phyloP scores from a whole-genome alignment of 2,113 vertebrate genomes.

The Rhineura floridana region DNA sequence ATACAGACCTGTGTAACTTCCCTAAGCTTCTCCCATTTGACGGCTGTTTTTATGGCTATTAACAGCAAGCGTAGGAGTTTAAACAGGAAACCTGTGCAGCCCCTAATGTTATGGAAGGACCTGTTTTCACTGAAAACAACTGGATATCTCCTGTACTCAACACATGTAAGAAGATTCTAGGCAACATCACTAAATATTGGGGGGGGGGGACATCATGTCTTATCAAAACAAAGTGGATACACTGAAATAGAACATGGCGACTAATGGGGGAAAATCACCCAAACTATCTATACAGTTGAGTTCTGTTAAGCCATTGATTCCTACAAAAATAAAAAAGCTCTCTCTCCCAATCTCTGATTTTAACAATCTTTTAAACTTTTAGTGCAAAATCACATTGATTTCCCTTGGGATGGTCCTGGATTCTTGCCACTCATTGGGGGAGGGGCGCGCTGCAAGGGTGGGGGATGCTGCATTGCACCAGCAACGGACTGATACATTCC shows the following conservation, averaged over 20 bases:
- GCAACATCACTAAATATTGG: constrained; percentile 73
- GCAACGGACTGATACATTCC: constrained; percentile 91
- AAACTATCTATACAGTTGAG: constrained; percentile 82
- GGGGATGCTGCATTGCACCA: constrained; percentile 80
- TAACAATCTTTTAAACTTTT: constrained; percentile 79
- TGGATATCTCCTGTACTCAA: constrained; percentile 83
- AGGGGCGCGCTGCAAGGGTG: constrained; percentile 84
- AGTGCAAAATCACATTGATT: constrained; percentile 89
- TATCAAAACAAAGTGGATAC: constrained; percentile 74
- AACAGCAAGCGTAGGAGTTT: constrained; percentile 77
- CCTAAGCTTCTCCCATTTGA: constrained; percentile 64
- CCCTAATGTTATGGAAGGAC: constrained; percentile 76
- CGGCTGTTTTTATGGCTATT: constrained; percentile 65
- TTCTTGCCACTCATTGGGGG: constrained; percentile 88
- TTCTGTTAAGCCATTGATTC: constrained; percentile 85
- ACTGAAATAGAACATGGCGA: constrained; percentile 74
- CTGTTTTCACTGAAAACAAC: constrained; percentile 87
- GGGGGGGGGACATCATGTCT: constrained; percentile 66
- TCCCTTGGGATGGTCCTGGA: constrained; percentile 93
- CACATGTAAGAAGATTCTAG: constrained; percentile 81
- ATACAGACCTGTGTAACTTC: constrained; percentile 74
- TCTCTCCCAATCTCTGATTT: constrained; percentile 72
- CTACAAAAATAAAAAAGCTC: constrained; percentile 83
- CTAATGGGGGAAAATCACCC: constrained; percentile 73
- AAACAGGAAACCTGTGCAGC: constrained; percentile 78